phyloP scores from a whole-genome alignment of 2,888 invertebrate genomes.

The Flexamia atlantica region DNA sequence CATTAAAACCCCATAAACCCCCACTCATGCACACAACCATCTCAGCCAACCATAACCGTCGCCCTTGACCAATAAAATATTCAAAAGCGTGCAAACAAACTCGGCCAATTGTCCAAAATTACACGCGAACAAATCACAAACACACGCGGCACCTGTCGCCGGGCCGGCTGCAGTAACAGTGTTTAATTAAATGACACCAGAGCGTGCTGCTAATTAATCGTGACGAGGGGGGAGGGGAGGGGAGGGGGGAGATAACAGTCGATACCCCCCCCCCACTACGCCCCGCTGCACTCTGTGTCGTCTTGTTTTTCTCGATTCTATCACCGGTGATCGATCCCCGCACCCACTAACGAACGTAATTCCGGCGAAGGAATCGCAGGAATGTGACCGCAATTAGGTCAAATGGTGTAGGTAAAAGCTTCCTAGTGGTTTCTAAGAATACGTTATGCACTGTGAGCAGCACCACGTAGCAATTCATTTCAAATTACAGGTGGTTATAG shows the following conservation, averaged over 20 bases:
- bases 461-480: too few species aligned
- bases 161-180: background rate
- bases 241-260: conserved; percentile 50
- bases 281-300: conserved; percentile 26
- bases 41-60: too few species aligned
- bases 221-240: background rate
- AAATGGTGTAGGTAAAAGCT: too few species aligned
- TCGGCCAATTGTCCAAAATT: background rate
- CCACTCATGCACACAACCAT: too few species aligned
- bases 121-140: background rate
- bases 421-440: too few species aligned
- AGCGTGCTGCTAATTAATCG: conserved; percentile 41
- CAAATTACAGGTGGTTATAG: too few species aligned
- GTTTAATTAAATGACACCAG: conserved; percentile 53
- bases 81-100: too few species aligned
- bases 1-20: too few species aligned
- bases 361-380: background rate
- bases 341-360: background rate
- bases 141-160: background rate
- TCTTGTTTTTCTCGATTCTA: conserved; percentile 12
- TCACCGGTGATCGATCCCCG: background rate
- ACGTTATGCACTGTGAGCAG: too few species aligned
- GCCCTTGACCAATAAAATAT: too few species aligned
- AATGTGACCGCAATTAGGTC: background rate
- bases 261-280: conserved; percentile 27